Percentiles rank a stretch among this genome's conserved stretches.
Evolutionary conservation across 2,888 invertebrate genomes (phyloP).

Genomic region (Cerastis rubricosa): DNA sequence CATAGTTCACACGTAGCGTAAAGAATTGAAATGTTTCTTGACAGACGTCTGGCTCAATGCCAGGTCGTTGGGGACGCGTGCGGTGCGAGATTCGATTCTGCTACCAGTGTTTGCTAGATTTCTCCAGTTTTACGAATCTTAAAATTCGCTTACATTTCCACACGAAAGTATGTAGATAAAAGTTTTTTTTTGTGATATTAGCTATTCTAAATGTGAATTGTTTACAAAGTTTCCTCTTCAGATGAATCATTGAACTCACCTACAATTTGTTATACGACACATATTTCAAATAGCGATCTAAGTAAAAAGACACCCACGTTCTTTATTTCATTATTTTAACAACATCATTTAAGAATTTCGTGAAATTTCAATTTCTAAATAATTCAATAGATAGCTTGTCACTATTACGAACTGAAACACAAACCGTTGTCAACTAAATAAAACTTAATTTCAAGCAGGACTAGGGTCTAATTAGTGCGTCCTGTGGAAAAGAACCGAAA

Average conservation of each 20-base stretch:
- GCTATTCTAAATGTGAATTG: conserved; percentile 13
- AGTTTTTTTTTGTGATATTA: conserved; percentile 1
- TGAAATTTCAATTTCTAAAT: neutral
- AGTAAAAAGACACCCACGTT: neutral
- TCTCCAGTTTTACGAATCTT: conserved; percentile 51
- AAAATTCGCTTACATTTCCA: conserved; percentile 32
- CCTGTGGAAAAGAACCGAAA: neutral
- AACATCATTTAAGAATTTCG: neutral
- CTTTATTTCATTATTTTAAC: neutral
- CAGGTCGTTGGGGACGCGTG: conserved; percentile 72
- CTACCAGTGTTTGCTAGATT: conserved; percentile 65
- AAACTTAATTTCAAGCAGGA: conserved; percentile 1
- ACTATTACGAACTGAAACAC: neutral
- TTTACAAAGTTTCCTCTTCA: conserved; percentile 5
- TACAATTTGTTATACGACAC: neutral
- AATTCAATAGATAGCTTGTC: neutral
- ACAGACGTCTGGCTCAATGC: conserved; percentile 72
- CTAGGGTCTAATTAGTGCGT: neutral
- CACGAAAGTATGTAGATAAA: conserved; percentile 27
- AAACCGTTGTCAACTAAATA: neutral
- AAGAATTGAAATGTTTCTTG: conserved; percentile 71
- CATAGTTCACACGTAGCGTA: conserved; percentile 58
- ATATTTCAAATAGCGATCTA: neutral
- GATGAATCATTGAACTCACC: neutral
- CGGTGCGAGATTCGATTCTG: conserved; percentile 70